Evolutionary conservation across 2,888 invertebrate species (phyloP), one percentile per base, ranked within the genome.

Genomic region (Gandaritis pyraliata): DNA sequence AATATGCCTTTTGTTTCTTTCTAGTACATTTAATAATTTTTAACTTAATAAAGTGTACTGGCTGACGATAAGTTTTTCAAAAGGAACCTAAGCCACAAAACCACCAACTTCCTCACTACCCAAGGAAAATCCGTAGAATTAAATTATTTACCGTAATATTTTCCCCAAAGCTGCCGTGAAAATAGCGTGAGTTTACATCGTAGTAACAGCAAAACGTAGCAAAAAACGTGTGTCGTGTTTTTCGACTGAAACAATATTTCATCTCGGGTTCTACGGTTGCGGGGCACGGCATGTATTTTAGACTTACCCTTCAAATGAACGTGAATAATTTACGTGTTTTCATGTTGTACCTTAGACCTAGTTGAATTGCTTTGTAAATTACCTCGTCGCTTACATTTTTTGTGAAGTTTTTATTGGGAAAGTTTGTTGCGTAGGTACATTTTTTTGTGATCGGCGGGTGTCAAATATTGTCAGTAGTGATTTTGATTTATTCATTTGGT

Each of bases 171-270:
- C 64, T 68, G 60, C 69, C 68, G 77, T 73, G 77, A 78, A 71
- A 76, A 76, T 77, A 71, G 78, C 77, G 80, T 80, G 79, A 78
- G 76, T 64, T 71, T 59, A 51, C 62, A 72, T 74, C 51, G 70
- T 76, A 76, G 76, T 73, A 71, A 64, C 72, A 70, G 61, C 58
- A 70, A 64, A 71, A 71, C 58, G 57, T 65, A 70, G 68, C 73
- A 80, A 78, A 75, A 74, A 69, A 65, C 74, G 72, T 78, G 73
- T 79, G 81, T 81, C 81, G 76, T 80, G 77, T 81, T 81, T 79
- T 82, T 77, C 73, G 72, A 58, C 72, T 78, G 75, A 76, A 80
- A 80, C 85, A 78, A 86, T 85, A 86, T 86, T 85, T 86, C 80
- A 86, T 86, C 85, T 83, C 80, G 70, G 71, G 72, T 72, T 80